Evolutionary conservation across 1,140 invertebrate species (phyloP), one percentile per base, ranked within the genome.

Genomic region (Holotrichia oblita): DNA sequence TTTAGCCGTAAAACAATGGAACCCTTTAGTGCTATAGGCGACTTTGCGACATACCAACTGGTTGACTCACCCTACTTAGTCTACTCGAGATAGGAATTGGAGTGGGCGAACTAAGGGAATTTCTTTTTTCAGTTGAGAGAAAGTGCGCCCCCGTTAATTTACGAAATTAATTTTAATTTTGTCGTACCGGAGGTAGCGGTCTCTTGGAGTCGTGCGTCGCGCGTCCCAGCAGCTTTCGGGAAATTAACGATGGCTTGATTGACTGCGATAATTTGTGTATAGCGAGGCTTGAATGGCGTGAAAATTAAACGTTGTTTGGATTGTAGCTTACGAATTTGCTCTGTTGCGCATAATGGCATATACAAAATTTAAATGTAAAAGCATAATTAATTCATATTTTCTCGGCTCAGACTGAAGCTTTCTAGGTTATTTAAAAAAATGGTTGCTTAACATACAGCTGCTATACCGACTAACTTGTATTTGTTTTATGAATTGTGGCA

Each of bases 161-260:
- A 14, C 48, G 48, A 55, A 55, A 55, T 55, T 55, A 55, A 55
- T 55, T 55, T 55, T 55, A n/a, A 55, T 55, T 55, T 55, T 14
- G 48, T 17, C 14, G 17, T 14, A 55, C 48, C 48, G 48, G 48
- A 55, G 48, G 48, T 55, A 17, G 48, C 48, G 48, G 48, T 55
- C 17, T 7, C 48, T 34, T 34, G 27, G 27, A 34, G 27, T 34
- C 27, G 27, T 34, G 27, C 27, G 27, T 34, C 27, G 27, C 48
- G 48, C 48, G 2, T 14, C n/a, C 48, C 27, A 34, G 48, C 48
- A 14, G 14, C n/a, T 55, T 55, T 55, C 48, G n/a, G 14, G 48
- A 55, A 55, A 55, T 55, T 55, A 55, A 55, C 48, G 48, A 55
- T 17, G 48, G 7, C n/a, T 17, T 55, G 48, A 55, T 55, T 55